A percentile compares a stretch with the other conserved stretches of the same genome.
phyloP scores from a whole-genome alignment of 2,888 invertebrate species.

The Sicus ferrugineus region DNA sequence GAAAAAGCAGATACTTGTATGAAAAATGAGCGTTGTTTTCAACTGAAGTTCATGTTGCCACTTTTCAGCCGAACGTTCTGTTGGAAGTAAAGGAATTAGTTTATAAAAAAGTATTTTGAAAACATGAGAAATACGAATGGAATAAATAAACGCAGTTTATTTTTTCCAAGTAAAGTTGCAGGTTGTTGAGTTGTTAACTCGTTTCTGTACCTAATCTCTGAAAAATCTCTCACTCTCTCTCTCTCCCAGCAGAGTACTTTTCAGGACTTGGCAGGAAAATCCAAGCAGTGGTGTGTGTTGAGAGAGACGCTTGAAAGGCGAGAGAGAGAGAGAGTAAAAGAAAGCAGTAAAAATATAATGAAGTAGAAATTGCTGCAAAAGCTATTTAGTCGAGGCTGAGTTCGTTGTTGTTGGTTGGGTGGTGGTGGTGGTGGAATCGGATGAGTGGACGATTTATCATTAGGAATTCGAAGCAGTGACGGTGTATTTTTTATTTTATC shows the following conservation, averaged over 20 bases:
- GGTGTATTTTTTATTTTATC: neutral
- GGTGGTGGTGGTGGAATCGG: neutral
- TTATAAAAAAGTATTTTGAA: too few species aligned
- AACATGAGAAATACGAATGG: too few species aligned
- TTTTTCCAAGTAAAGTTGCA: too few species aligned
- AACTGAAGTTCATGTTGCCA: too few species aligned
- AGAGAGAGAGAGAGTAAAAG: constrained; percentile 16
- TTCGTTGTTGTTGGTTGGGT: neutral
- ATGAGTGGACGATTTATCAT: constrained; percentile 22
- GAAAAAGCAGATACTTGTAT: too few species aligned
- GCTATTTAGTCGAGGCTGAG: constrained; percentile 9
- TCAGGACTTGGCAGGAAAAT: too few species aligned
- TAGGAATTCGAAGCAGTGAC: neutral
- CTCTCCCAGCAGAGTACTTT: neutral
- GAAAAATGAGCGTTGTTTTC: too few species aligned
- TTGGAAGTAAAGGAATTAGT: too few species aligned
- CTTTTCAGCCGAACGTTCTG: too few species aligned
- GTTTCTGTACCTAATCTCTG: neutral
- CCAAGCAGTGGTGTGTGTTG: neutral
- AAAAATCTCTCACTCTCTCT: neutral
- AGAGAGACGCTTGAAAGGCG: constrained; percentile 10
- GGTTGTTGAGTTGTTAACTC: too few species aligned
- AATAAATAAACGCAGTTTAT: too few species aligned
- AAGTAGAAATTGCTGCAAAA: constrained; percentile 24
- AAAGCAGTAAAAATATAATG: constrained; percentile 20